Percentiles rank a stretch among this genome's conserved stretches.
Evolutionary conservation across 2,797 vertebrate genomes (phyloP).

Genomic region (Simalia tracyae): DNA sequence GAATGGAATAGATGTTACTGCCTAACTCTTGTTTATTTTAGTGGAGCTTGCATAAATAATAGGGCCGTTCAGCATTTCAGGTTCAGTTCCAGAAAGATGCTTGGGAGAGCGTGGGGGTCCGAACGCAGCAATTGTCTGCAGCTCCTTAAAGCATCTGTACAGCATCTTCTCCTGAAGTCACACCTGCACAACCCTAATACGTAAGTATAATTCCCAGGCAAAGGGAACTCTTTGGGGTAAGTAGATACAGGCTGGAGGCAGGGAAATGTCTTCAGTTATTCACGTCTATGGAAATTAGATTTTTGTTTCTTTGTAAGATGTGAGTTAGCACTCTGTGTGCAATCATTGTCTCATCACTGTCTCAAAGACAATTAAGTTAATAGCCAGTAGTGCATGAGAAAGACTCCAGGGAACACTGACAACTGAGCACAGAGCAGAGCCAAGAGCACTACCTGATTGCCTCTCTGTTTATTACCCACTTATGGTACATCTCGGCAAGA

Average conservation of each 20-base stretch:
- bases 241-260: neutral
- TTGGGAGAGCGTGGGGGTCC: too few species aligned
- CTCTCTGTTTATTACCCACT: neutral
- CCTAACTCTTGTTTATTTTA: neutral
- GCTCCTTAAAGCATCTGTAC: neutral
- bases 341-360: neutral
- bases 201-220: neutral
- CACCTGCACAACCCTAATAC: neutral
- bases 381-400: neutral
- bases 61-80: neutral
- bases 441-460: slow-evolving; percentile 9
- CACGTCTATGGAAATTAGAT: neutral
- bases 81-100: too few species aligned
- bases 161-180: neutral
- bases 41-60: neutral
- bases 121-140: too few species aligned
- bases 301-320: neutral
- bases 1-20: neutral
- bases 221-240: neutral
- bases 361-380: slow-evolving; percentile 30
- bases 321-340: neutral
- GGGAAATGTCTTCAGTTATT: neutral
- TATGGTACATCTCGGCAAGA: slow-evolving; percentile 32
- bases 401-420: neutral
- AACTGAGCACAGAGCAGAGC: neutral